Percentiles rank a stretch among this genome's conserved stretches.
Evolutionary conservation across 2,797 vertebrate genomes (phyloP).

Genomic region (Parambassis ranga): DNA sequence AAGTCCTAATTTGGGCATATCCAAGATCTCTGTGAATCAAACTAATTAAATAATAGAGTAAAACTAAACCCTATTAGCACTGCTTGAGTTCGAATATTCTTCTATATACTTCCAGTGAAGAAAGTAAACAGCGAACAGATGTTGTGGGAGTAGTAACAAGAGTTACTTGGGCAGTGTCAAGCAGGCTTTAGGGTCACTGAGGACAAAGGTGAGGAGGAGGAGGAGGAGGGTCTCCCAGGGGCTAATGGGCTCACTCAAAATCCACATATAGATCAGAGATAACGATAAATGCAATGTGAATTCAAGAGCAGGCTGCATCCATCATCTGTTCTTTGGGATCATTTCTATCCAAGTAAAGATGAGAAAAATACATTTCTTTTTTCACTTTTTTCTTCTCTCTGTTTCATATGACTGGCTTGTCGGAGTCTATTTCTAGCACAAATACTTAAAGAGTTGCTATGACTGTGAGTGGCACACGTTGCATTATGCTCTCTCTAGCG

Average conservation of each 20-base stretch:
- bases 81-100: not conserved
- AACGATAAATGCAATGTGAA: not conserved
- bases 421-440: not conserved
- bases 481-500: not conserved
- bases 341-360: not conserved
- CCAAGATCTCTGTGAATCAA: not conserved
- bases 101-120: not conserved
- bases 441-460: not conserved
- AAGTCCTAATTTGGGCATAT: not conserved
- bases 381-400: not conserved
- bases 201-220: constrained; percentile 62
- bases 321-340: not conserved
- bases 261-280: constrained; percentile 44
- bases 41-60: no score
- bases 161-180: constrained; percentile 31
- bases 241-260: constrained; percentile 47
- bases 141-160: constrained; percentile 16
- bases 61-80: not conserved
- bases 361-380: not conserved
- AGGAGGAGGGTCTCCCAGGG: constrained; percentile 20
- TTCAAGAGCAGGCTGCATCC: not conserved
- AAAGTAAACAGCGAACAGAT: not conserved
- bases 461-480: not conserved
- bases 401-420: not conserved
- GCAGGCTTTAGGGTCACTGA: constrained; percentile 48